Conservation (phyloP, 1,140 invertebrate species). For the Cydia strobilella region DNA sequence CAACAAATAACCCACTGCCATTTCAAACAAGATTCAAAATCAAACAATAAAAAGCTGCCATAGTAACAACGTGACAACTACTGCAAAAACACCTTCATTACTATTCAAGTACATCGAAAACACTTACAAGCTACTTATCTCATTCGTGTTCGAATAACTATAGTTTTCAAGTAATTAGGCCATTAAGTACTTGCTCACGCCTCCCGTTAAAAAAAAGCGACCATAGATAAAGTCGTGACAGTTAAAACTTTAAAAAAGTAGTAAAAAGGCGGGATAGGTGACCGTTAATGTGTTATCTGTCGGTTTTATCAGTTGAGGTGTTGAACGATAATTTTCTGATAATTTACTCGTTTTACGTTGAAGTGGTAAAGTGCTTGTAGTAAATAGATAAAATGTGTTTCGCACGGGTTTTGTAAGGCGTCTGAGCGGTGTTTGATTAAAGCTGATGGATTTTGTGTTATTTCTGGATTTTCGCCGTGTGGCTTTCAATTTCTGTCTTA, state of each 20-base stretch:
- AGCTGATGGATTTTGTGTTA: too few species aligned
- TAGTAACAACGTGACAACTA: neutral
- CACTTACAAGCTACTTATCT: conserved; percentile 4
- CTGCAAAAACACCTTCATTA: conserved; percentile 19
- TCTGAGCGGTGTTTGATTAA: too few species aligned
- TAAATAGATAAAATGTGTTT: neutral
- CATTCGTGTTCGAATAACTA: conserved; percentile 22
- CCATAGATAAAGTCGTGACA: conserved; percentile 40
- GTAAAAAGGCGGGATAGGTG: conserved; percentile 51
- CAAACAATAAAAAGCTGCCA: neutral
- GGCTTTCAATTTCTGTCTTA: too few species aligned
- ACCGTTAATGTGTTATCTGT: conserved; percentile 64
- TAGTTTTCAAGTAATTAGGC: conserved; percentile 45
- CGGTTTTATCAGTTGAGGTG: conserved; percentile 45
- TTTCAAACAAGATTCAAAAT: neutral
- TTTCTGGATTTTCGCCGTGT: too few species aligned
- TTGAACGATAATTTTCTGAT: conserved; percentile 40
- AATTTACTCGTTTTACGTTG: conserved; percentile 8
- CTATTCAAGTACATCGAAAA: conserved; percentile 27
- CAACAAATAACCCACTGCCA: neutral
- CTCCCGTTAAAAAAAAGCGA: conserved; percentile 35
- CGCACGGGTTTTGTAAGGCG: neutral
- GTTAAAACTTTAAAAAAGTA: conserved; percentile 24
- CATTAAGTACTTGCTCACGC: conserved; percentile 49
- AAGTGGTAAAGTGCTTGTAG: neutral